Percentiles rank a stretch among this genome's conserved stretches.
Evolutionary conservation across 64 coral and sea anemone genomes (phyloP).

Genomic region (Porites lutea): DNA sequence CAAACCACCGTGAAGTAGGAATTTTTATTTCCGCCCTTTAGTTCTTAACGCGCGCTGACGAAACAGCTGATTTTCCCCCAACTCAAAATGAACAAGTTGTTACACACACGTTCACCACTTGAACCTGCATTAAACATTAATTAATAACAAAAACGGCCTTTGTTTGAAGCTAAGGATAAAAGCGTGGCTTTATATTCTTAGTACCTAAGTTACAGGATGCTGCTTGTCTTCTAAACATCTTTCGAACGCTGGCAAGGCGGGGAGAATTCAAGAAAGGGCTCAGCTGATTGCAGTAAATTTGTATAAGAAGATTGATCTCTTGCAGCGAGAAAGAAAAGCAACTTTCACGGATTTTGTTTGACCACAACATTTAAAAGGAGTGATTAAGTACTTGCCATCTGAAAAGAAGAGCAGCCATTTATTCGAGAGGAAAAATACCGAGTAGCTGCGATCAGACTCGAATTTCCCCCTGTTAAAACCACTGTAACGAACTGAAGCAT

Average conservation of each 20-base stretch:
- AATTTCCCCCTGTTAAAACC: neutral
- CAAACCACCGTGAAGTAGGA: neutral
- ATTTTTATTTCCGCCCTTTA: no score
- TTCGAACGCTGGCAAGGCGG: neutral
- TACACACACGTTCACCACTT: neutral
- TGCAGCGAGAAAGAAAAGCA: neutral
- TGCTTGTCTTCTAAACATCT: neutral
- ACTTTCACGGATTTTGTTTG: neutral
- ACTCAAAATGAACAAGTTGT: constrained; percentile 47
- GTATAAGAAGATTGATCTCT: neutral
- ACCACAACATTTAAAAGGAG: constrained; percentile 15
- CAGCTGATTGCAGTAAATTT: constrained; percentile 13
- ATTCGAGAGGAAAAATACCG: neutral
- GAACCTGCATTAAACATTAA: constrained; percentile 46
- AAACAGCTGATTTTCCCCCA: neutral
- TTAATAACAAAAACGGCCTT: constrained; percentile 45
- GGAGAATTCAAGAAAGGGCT: neutral
- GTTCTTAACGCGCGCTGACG: no score
- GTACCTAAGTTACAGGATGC: neutral
- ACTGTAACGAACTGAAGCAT: neutral
- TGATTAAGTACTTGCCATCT: neutral
- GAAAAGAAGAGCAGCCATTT: neutral
- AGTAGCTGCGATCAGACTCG: neutral
- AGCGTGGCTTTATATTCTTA: constrained; percentile 4
- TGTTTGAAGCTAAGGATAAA: constrained; percentile 49